phyloP scores from a whole-genome alignment of 1,140 invertebrate genomes.

The Drosophila jambulina region DNA sequence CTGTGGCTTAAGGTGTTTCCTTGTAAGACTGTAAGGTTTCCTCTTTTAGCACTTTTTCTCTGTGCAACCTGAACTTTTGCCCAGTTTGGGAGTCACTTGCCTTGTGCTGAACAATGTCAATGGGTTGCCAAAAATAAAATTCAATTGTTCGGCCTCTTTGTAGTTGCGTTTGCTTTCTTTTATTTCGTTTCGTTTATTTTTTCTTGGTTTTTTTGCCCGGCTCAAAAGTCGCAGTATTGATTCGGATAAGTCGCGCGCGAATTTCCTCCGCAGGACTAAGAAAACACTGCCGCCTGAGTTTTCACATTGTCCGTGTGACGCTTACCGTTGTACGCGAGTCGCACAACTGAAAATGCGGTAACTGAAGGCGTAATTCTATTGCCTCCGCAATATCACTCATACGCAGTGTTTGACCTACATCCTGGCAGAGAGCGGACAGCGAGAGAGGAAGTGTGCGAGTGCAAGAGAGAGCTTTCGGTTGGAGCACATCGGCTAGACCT shows the following conservation, averaged over 20 bases:
- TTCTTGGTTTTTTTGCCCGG: constrained; percentile 1
- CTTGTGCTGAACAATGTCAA: constrained; percentile 38
- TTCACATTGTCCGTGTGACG: constrained; percentile 28
- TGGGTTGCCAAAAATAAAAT: constrained; percentile 60
- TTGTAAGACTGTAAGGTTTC: neutral
- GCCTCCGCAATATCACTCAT: constrained; percentile 58
- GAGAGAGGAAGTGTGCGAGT: constrained; percentile 13
- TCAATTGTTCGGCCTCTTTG: constrained; percentile 37
- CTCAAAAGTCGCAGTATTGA: constrained; percentile 48
- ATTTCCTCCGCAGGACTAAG: constrained; percentile 35
- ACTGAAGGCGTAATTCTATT: constrained; percentile 27
- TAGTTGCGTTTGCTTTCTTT: constrained; percentile 23
- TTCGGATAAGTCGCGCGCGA: constrained; percentile 60
- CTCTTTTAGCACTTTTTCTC: neutral
- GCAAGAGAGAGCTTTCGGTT: constrained; percentile 39
- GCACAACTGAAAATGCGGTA: constrained; percentile 58
- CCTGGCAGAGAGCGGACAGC: constrained; percentile 16
- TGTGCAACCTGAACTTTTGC: constrained; percentile 8
- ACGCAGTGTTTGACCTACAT: constrained; percentile 75
- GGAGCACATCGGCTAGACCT: constrained; percentile 13
- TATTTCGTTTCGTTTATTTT: constrained; percentile 6
- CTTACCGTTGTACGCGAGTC: constrained; percentile 51
- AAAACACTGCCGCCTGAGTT: constrained; percentile 3
- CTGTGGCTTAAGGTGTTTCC: neutral
- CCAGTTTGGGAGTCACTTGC: constrained; percentile 30